A percentile compares a stretch with the other conserved stretches of the same genome.
Evolutionary conservation across 2,113 vertebrate genomes (phyloP).

Genomic region (Tachycineta bicolor): DNA sequence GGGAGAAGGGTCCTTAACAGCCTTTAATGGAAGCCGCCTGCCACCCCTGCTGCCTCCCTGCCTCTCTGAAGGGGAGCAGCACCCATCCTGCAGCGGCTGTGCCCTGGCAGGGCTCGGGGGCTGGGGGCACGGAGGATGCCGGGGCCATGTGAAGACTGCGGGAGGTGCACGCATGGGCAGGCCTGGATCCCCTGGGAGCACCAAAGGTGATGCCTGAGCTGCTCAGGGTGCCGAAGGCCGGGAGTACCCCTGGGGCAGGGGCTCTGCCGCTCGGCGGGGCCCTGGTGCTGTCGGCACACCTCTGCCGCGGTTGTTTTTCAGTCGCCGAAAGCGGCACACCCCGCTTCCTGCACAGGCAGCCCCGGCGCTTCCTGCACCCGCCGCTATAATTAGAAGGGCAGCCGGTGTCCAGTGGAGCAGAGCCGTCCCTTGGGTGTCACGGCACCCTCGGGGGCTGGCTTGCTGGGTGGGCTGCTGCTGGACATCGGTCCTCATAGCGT

Average conservation of each 20-base stretch:
- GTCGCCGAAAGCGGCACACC: background rate
- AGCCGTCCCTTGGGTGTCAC: background rate
- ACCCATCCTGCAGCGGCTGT: background rate
- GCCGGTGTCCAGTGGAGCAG: background rate
- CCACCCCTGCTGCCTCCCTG: background rate
- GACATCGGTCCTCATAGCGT: fast-evolving
- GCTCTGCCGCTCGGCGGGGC: background rate
- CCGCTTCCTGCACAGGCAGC: constrained; percentile 3
- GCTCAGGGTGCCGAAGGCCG: fast-evolving
- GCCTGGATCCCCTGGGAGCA: too few species aligned
- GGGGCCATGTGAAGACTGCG: fast-evolving
- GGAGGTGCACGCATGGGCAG: fast-evolving
- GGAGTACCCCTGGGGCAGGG: background rate
- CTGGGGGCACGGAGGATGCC: background rate
- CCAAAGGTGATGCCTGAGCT: background rate
- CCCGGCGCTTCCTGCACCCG: background rate
- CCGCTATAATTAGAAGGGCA: background rate
- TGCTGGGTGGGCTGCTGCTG: fast-evolving
- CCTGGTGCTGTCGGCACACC: background rate
- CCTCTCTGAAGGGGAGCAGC: background rate
- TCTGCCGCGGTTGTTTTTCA: background rate
- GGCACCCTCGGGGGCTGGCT: background rate
- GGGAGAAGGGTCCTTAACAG: background rate
- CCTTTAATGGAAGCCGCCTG: background rate
- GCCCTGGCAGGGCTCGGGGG: fast-evolving